Conservation (phyloP, 2,797 vertebrate genomes). For the Danio jaintianensis region DNA sequence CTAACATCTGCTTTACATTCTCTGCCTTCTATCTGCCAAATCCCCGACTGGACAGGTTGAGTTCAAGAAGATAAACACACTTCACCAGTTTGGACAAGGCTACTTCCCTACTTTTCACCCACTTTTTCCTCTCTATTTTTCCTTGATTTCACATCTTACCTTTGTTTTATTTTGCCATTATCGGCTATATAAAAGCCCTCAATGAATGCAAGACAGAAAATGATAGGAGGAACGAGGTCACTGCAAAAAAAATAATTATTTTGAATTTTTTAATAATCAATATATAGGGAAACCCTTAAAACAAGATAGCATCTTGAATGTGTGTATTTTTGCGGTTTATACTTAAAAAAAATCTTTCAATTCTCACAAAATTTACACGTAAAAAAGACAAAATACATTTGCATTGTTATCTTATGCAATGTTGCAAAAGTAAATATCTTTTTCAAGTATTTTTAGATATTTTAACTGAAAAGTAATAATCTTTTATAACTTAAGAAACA, state of each 20-base stretch:
- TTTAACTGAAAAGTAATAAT: not conserved
- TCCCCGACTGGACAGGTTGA: conserved; percentile 60
- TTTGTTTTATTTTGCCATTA: not conserved
- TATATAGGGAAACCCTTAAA: too few species aligned
- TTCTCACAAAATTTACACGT: not conserved
- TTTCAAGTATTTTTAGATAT: not conserved
- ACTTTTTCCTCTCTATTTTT: conserved; percentile 18
- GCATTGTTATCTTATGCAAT: too few species aligned
- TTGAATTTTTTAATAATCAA: too few species aligned
- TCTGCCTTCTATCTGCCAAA: conserved; percentile 59
- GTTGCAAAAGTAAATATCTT: too few species aligned
- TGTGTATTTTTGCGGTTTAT: too few species aligned
- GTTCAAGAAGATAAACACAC: conserved; percentile 55
- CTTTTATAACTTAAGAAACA: not conserved
- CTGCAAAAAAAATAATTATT: not conserved
- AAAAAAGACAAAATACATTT: not conserved
- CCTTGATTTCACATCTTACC: not conserved
- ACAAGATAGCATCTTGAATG: too few species aligned
- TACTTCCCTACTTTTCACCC: conserved; percentile 8
- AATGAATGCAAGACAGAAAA: not conserved
- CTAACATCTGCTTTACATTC: conserved; percentile 68
- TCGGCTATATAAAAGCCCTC: not conserved
- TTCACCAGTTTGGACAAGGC: conserved; percentile 46
- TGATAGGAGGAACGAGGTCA: not conserved
- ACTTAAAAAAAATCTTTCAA: too few species aligned